A percentile compares a stretch with the other conserved stretches of the same genome.
Conservation (phyloP, 2,888 invertebrate species). For the Phyto melanocephala region DNA sequence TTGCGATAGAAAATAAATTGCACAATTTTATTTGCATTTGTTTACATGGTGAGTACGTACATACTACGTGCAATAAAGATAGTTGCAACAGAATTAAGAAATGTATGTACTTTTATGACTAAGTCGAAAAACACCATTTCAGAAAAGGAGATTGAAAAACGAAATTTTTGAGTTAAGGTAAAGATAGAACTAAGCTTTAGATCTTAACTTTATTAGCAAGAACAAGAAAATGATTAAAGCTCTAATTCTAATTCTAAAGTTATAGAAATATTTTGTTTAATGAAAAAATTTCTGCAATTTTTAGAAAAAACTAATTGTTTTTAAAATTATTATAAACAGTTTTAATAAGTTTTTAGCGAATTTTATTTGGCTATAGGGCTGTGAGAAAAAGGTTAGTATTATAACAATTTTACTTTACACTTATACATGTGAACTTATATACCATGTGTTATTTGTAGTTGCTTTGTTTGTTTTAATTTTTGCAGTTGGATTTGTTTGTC, state of each 20-base stretch:
- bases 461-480: slow-evolving; percentile 27
- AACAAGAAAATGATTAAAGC: too few species aligned
- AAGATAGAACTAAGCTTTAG: too few species aligned
- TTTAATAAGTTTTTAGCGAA: too few species aligned
- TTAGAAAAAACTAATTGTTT: too few species aligned
- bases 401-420: background rate
- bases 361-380: background rate
- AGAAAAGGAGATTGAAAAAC: background rate
- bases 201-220: too few species aligned
- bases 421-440: too few species aligned
- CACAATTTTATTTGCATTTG: slow-evolving; percentile 67
- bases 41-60: slow-evolving; percentile 43
- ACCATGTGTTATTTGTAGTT: slow-evolving; percentile 43
- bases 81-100: slow-evolving; percentile 30
- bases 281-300: too few species aligned
- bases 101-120: slow-evolving; percentile 22
- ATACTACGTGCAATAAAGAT: background rate
- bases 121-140: slow-evolving; percentile 12
- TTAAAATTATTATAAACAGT: too few species aligned
- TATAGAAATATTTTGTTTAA: too few species aligned
- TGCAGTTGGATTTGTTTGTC: slow-evolving; percentile 34
- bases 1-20: slow-evolving; percentile 68
- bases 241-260: too few species aligned
- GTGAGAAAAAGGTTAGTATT: background rate
- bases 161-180: too few species aligned